Base-by-base conservation (phyloP, 2,888 invertebrate species). In the Branchipolynoe longqiensis region DNA sequence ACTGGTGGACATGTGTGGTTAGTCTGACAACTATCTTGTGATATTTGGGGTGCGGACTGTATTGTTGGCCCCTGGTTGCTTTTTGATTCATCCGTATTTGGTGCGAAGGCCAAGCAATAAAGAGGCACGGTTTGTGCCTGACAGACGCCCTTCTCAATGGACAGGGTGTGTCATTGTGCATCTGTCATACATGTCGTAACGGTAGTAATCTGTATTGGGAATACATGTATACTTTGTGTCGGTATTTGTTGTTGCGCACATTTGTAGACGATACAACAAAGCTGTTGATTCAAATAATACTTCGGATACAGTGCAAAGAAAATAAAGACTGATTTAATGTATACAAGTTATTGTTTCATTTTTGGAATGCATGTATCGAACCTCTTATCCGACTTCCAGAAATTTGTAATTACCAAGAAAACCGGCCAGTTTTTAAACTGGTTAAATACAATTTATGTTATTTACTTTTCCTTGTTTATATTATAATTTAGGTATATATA, bases 201-300 rank as follows among this genome's bases (percentile, higher is more conserved):
- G n/a, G n/a, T n/a, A n/a, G n/a, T n/a, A 38, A 69, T 69, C 36
- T 69, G 69, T 69, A 69, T 69, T 33, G 33, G 1, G 38, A 3
- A n/a, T 69, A 12, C 18, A 36, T 8, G 38, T 38, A 33, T 6
- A 25, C 25, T 3, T 14, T 62, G 28, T 12, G 3, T 4, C 36
- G 33, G 14, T 33, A 8, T 69, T 69, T 69, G 33, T 69, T 31
- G 33, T 33, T 31, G 33, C 36, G 38, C 6, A 62, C 22, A 69
- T 69, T 69, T 31, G 69, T 69, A 69, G 69, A 33, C 18, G n/a
- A 69, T 69, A n/a, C n/a, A 33, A 69, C 8, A 48, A 22, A 38
- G 69, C 69, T 69, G 69, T 69, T 69, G 36, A 69, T 69, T 33
- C 3, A 69, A 33, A 69, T 14, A 38, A 14, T 69, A 69, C 69